Conservation (phyloP, 2,113 vertebrate species). For the Anarhynchus alexandrinus region DNA sequence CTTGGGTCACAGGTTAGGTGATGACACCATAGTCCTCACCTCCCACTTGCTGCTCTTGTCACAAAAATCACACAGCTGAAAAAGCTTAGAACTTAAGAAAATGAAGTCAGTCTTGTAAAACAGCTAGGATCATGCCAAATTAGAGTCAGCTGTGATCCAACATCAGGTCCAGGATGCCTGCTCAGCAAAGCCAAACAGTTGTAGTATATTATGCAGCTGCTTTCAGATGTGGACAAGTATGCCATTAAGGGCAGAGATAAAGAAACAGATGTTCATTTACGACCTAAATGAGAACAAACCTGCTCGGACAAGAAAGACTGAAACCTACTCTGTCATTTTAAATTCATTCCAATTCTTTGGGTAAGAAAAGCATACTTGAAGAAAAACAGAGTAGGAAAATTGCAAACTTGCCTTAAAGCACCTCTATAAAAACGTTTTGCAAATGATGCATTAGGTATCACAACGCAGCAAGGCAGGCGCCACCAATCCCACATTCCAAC, state of each 20-base stretch:
- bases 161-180: constrained; percentile 1
- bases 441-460: background rate
- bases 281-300: constrained; percentile 20
- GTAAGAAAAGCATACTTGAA: background rate
- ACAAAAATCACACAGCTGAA: background rate
- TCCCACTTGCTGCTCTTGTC: background rate
- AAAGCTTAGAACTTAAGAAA: constrained; percentile 10
- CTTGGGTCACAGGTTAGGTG: background rate
- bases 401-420: background rate
- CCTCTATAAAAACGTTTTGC: background rate
- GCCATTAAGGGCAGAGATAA: constrained; percentile 27
- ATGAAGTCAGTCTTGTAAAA: background rate
- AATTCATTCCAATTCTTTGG: background rate
- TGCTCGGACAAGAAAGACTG: background rate
- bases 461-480: background rate
- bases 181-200: constrained; percentile 31
- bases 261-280: constrained; percentile 37
- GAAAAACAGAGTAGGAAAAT: background rate
- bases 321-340: background rate
- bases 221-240: constrained; percentile 36
- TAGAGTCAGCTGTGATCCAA: constrained; percentile 23
- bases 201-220: background rate
- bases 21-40: background rate
- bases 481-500: background rate
- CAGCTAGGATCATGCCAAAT: background rate